Base-by-base conservation (phyloP, 2,888 invertebrate species). In the Adelphocoris suturalis region DNA sequence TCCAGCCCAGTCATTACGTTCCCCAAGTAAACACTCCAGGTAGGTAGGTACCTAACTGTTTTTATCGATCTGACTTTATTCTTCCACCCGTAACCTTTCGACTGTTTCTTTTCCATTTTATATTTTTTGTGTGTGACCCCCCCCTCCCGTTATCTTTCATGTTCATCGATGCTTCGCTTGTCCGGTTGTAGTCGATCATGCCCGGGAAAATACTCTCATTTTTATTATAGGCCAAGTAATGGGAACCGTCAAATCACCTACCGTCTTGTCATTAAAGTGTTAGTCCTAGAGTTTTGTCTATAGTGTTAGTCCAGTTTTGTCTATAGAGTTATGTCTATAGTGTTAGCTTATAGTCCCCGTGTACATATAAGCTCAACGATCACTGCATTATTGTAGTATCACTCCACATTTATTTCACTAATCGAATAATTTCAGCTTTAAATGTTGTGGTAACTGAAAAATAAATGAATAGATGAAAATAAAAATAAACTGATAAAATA, bases 1-100 rank as follows among this genome's bases (percentile, higher is more conserved):
- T 75, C 86, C 82, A 75, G 82, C 82, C 75, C 86, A 46, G 86
- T 86, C 86, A 86, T 86, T 86, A 86, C 86, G 48, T 75, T 86
- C 28, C 85, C 86, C 86, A 75, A 86, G 86, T 75, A 86, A 86
- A 86, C 86, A 86, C 46, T 75, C 68, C 86, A 86, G 86, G 86
- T 86, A 37, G 37, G 37, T 37, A 86, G 86, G 86, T 86, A 37
- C 3, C 3, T 37, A 86, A 86, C 86, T 86, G 86, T 86, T 86
- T 86, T 86, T 86, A 86, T 86, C 68, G 37, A 19, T 37, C 85
- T 23, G 13, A 46, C 37, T 75, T 19, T 75, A 86, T 86, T 86
- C 86, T 85, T 61, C 85, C 37, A 75, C 23, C 75, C 68, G 23
- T 82, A 19, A 82, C 52, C 19, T 82, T 52, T 23, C 46, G n/a